Conservation (phyloP, 1,140 invertebrate genomes). For the Drosophila miranda region DNA sequence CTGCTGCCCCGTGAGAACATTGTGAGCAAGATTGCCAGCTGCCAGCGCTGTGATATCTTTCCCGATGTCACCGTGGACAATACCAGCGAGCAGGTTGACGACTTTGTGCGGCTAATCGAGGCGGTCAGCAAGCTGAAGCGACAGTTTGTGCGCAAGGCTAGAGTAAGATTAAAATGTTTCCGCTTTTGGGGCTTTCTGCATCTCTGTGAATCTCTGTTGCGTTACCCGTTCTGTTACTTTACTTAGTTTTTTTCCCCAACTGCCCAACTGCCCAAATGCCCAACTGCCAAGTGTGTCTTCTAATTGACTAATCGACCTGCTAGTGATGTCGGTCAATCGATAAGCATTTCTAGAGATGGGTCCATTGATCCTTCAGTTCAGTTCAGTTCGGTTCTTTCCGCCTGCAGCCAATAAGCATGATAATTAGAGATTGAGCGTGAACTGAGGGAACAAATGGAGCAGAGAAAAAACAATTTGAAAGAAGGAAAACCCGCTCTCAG, state of each 20-base stretch:
- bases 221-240: constrained; percentile 25
- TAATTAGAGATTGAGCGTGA: too few species aligned
- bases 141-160: constrained; percentile 83
- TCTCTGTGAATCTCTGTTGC: constrained; percentile 43
- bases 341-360: neutral
- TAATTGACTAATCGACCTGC: constrained; percentile 39
- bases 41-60: constrained; percentile 92
- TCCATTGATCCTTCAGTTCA: neutral
- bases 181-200: constrained; percentile 23
- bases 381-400: too few species aligned
- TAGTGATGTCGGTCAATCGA: constrained; percentile 1
- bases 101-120: constrained; percentile 94
- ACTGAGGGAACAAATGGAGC: too few species aligned
- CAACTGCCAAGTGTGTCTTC: constrained; percentile 30
- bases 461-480: too few species aligned
- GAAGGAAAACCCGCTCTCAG: constrained; percentile 20
- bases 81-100: constrained; percentile 88
- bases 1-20: constrained; percentile 90
- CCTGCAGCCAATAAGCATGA: too few species aligned
- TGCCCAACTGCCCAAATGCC: too few species aligned
- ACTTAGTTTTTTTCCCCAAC: too few species aligned
- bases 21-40: constrained; percentile 88
- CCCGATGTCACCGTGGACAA: constrained; percentile 83
- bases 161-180: constrained; percentile 60
- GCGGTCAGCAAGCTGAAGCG: constrained; percentile 94